Evolutionary conservation across 1,140 invertebrate genomes (phyloP), one percentile per base, ranked within the genome.

Genomic region (Bradysia coprophila): DNA sequence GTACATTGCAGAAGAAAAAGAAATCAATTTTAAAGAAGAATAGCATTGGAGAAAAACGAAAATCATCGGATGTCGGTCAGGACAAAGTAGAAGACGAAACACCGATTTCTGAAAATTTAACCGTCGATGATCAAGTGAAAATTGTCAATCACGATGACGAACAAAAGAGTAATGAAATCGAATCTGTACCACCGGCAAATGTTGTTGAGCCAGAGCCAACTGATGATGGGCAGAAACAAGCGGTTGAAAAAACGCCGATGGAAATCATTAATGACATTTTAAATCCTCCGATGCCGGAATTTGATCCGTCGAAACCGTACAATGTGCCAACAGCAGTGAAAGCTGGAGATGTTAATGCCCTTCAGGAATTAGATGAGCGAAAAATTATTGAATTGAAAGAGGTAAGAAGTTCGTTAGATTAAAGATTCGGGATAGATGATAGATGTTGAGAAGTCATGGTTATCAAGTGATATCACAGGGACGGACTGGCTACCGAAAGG

Each of bases 341-440:
- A 15, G 51, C 59, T 11, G 49, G 60, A 53, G 46, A 57, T 48
- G 23, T 58, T 37, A 59, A 68, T 53, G 55, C 68, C 41, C 45
- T 65, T 8, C 55, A 63, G 39, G 63, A 70, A 49, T 49, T 72
- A 56, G 67, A 74, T 50, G 65, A 66, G 49, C 55, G 55, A 46
- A 69, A 69, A 56, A 49, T 69, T 46, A 67, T 64, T 22, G 69
- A 71, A 48, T 49, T 70, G 3, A 71, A 69, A 55, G 66, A 71
- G 61, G 66, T 71, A 57, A 47, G 47, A 28, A 40, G 8, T 15
- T 34, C 9, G 13, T 5, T 28, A 6, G 13, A 13, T 28, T 28
- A 8, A 13, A 8, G 24, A 28, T 28, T n/a, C n/a, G n/a, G n/a
- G n/a, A n/a, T n/a, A n/a, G n/a, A n/a, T n/a, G n/a, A n/a, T n/a